Conservation (phyloP, 2,797 vertebrate genomes). For the Nannoperca obscura region DNA sequence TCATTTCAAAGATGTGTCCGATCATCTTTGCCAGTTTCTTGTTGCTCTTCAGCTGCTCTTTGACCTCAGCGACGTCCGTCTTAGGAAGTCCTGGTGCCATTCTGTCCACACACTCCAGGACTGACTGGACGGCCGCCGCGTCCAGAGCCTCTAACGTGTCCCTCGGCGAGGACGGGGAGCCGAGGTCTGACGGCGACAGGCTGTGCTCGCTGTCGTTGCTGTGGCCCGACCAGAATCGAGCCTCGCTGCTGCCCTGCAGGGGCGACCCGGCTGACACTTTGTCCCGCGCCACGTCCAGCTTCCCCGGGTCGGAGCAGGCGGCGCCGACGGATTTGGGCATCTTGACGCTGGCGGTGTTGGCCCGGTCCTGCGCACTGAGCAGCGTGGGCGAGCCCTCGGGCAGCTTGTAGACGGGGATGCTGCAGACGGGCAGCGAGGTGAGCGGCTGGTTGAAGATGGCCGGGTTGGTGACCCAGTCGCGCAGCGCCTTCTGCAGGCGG, state of each 20-base stretch:
- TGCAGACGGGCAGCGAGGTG: slow-evolving; percentile 95
- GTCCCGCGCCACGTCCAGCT: slow-evolving; percentile 83
- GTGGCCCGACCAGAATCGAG: slow-evolving; percentile 93
- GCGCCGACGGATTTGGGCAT: slow-evolving; percentile 90
- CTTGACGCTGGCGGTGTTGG: slow-evolving; percentile 85
- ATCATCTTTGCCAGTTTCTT: slow-evolving; percentile 99
- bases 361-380: slow-evolving; percentile 87
- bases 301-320: slow-evolving; percentile 88
- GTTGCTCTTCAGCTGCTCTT: slow-evolving; percentile 94
- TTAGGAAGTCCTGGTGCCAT: slow-evolving; percentile 91
- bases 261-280: slow-evolving; percentile 81
- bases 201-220: slow-evolving; percentile 95
- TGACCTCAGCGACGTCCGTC: slow-evolving; percentile 90
- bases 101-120: slow-evolving; percentile 95
- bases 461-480: slow-evolving; percentile 99
- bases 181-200: slow-evolving; percentile 93
- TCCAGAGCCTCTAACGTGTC: slow-evolving; percentile 93
- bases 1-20: slow-evolving; percentile 97
- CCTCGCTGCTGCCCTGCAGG: slow-evolving; percentile 81
- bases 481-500: slow-evolving; percentile 95
- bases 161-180: slow-evolving; percentile 94
- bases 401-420: slow-evolving; percentile 97
- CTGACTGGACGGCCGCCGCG: slow-evolving; percentile 90
- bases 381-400: slow-evolving; percentile 92
- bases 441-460: slow-evolving; percentile 97